Evolutionary conservation across 2,113 vertebrate genomes (phyloP), one percentile per base, ranked within the genome.

Genomic region (Sylvilagus bachmani): DNA sequence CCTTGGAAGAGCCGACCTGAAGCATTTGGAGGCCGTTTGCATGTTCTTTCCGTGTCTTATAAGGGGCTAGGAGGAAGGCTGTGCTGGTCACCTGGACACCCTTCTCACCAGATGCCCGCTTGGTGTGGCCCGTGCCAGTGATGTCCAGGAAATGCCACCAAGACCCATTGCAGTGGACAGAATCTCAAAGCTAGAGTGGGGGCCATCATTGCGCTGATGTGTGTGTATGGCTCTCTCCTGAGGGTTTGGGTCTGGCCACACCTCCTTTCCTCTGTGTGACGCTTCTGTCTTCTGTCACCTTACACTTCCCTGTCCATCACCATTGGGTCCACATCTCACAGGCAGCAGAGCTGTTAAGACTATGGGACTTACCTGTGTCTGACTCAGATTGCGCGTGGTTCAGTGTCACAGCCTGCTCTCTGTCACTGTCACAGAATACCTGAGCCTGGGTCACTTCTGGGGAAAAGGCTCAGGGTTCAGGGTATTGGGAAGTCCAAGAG

Each of bases 181-280:
- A 58, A 44, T 13, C 66, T 70, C 36, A 71, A 2, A 38, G 17
- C 24, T 27, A 25, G 19, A 22, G 66, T 78, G 25, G 9, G 67
- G 5, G 12, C 5, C 10, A 13, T 75, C 10, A 25, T 12, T 0
- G 0, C 2, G 55, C 55, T 58, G 55, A 58, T 58, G 55, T 25
- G 7, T 13, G 12, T 16, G 33, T 7, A 10, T 66, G 71, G 36
- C 21, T 74, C 21, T 22, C 4, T 44, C 66, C 53, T 0, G 5
- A 55, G 36, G 17, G 10, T 10, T 62, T 31, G 55, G 10, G 33
- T 44, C 44, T 91, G 55, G 90, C 49, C 49, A 33, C 8, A 19
- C 51, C 36, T 6, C 19, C 27, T 62, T 66, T 27, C 67, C 6
- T 36, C 69, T 16, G 27, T 7, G 12, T 33, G 19, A 24, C 77